These are phyloP conservation scores for Raja brachyura DNA, from an alignment of 2,113 vertebrate genomes.

Conservation along the genomic window DNA sequence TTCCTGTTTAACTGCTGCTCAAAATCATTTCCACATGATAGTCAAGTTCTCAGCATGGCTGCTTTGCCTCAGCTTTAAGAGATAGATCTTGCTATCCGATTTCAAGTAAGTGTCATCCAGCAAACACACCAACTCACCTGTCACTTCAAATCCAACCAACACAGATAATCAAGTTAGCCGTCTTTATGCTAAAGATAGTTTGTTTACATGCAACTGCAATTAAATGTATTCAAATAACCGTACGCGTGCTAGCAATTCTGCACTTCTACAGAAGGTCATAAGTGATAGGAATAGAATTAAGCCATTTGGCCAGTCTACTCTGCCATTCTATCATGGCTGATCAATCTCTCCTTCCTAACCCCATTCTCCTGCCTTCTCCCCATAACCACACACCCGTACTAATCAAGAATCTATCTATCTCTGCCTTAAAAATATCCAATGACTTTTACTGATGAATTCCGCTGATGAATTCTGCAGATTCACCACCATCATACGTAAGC, in stretches of 20 bases:
- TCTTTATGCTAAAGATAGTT: neutral
- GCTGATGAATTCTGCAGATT: no score
- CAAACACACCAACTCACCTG: neutral
- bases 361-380: no score
- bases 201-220: neutral
- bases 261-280: neutral
- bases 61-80: neutral
- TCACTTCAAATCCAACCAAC: neutral
- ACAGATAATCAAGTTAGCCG: neutral
- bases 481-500: neutral
- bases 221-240: neutral
- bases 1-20: constrained; percentile 16
- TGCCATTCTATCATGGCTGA: no score
- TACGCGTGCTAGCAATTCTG: neutral
- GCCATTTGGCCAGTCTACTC: no score
- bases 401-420: no score
- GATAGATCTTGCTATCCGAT: constrained; percentile 21
- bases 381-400: no score
- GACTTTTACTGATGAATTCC: no score
- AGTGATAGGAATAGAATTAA: no score
- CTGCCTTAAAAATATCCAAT: no score
- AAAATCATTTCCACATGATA: constrained; percentile 36
- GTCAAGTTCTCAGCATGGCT: constrained; percentile 24
- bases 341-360: no score
- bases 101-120: neutral